phyloP scores from a whole-genome alignment of 1,140 invertebrate genomes.

The Danaus plexippus region DNA sequence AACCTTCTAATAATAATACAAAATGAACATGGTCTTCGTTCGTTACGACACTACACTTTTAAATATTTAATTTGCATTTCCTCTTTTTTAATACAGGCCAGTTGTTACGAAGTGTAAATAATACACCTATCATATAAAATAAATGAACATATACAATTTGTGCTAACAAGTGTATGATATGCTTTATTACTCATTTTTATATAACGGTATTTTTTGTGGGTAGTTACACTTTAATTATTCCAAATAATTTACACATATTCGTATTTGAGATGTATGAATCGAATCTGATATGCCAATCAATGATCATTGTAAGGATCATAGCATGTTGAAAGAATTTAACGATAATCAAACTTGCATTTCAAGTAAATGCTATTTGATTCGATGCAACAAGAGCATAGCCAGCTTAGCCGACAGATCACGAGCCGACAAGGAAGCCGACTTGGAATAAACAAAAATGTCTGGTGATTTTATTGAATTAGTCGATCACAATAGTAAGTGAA shows the following conservation, averaged over 20 bases:
- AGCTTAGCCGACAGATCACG: slow-evolving; percentile 10
- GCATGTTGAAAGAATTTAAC: too few species aligned
- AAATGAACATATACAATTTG: slow-evolving; percentile 1
- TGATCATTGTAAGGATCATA: too few species aligned
- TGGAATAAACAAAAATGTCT: slow-evolving; percentile 67
- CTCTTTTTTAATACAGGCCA: slow-evolving; percentile 36
- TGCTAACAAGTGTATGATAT: slow-evolving; percentile 17
- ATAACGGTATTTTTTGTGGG: too few species aligned
- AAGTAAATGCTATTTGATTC: too few species aligned
- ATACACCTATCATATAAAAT: too few species aligned
- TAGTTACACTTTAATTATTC: too few species aligned
- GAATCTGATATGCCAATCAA: too few species aligned
- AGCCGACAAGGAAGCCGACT: slow-evolving; percentile 50
- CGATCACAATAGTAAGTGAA: slow-evolving; percentile 54
- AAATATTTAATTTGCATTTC: slow-evolving; percentile 70
- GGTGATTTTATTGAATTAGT: slow-evolving; percentile 70
- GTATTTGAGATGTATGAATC: too few species aligned
- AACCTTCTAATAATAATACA: slow-evolving; percentile 66
- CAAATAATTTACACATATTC: too few species aligned
- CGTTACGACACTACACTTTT: slow-evolving; percentile 55
- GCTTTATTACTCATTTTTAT: too few species aligned
- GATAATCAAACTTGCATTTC: too few species aligned
- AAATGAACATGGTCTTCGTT: slow-evolving; percentile 61
- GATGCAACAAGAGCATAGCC: too few species aligned
- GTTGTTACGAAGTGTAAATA: slow-evolving; percentile 37